phyloP scores from a whole-genome alignment of 2,888 invertebrate species.

The Lithophane ornitopus region DNA sequence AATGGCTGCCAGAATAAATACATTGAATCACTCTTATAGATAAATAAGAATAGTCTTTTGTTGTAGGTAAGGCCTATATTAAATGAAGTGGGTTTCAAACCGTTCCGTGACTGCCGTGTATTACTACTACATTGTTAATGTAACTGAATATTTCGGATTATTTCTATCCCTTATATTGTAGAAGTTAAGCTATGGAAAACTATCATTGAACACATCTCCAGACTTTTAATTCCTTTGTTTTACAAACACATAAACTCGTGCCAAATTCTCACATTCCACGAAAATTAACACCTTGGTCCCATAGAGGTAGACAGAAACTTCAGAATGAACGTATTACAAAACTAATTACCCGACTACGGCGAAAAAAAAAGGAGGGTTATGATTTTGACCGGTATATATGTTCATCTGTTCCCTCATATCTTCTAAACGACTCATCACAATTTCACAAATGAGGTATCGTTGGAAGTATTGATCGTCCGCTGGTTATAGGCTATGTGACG shows the following conservation, averaged over 20 bases:
- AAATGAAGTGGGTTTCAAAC: neutral
- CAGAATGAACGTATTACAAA: neutral
- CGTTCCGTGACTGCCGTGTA: neutral
- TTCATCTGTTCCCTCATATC: too few species aligned
- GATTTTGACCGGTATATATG: too few species aligned
- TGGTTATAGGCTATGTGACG: too few species aligned
- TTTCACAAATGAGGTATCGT: too few species aligned
- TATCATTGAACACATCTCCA: neutral
- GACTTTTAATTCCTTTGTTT: neutral
- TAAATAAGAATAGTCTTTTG: neutral
- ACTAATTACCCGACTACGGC: too few species aligned
- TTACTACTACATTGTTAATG: too few species aligned
- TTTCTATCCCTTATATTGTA: neutral
- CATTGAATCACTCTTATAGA: constrained; percentile 1
- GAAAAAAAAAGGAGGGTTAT: too few species aligned
- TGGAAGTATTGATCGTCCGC: too few species aligned
- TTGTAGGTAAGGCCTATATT: neutral
- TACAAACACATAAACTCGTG: neutral
- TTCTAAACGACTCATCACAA: too few species aligned
- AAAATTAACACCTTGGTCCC: neutral
- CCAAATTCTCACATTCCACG: neutral
- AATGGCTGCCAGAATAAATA: constrained; percentile 23
- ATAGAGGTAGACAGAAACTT: neutral
- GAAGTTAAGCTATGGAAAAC: neutral
- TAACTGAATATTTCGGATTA: neutral